Evolutionary conservation across 2,888 invertebrate genomes (phyloP).

Genomic region (Trissoscelio sp.): DNA sequence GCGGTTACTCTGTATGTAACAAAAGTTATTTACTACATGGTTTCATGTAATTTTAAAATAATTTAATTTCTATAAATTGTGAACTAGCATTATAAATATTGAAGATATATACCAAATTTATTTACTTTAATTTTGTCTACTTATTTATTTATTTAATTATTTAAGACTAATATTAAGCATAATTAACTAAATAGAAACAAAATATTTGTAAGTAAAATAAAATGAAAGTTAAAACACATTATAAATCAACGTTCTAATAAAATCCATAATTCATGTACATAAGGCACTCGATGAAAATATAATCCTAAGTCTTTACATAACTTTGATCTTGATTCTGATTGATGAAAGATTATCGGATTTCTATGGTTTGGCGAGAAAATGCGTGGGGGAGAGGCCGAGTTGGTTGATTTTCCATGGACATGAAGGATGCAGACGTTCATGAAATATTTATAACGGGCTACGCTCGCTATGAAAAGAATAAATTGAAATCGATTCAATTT

Average conservation of each 20-base stretch:
- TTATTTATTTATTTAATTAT: too few relatives aligned
- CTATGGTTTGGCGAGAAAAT: conserved; percentile 73
- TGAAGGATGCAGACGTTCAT: conserved; percentile 76
- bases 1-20: too few relatives aligned
- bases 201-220: background rate
- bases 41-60: too few relatives aligned
- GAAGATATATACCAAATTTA: too few relatives aligned
- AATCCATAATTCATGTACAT: conserved; percentile 49
- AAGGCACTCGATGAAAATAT: conserved; percentile 53
- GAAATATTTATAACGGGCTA: conserved; percentile 81
- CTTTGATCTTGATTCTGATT: conserved; percentile 80
- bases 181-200: too few relatives aligned
- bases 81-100: too few relatives aligned
- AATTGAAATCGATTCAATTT: conserved; percentile 82
- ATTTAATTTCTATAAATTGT: too few relatives aligned
- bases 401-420: conserved; percentile 80
- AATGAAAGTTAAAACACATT: background rate
- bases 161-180: too few relatives aligned
- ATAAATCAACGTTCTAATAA: conserved; percentile 17
- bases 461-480: conserved; percentile 80
- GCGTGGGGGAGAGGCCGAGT: conserved; percentile 70
- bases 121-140: too few relatives aligned
- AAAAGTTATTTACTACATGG: too few relatives aligned
- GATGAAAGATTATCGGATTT: conserved; percentile 82
- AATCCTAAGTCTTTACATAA: conserved; percentile 66